Percentiles rank a stretch among this genome's conserved stretches.
phyloP scores from a whole-genome alignment of 2,888 invertebrate genomes.

The Hanleya hanleyi region DNA sequence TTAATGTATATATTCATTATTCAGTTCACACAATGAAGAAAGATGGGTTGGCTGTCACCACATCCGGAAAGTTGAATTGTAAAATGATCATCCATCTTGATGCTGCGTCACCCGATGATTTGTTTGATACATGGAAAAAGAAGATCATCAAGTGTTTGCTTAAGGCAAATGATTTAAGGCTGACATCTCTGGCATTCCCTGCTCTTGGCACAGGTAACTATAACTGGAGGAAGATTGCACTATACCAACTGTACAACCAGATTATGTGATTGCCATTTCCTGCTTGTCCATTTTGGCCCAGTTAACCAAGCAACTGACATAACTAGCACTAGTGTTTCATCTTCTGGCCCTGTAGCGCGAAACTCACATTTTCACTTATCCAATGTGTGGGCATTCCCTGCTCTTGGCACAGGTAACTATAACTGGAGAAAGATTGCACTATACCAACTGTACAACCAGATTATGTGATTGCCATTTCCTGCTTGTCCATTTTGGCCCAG shows the following conservation, averaged over 20 bases:
- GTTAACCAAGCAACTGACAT: too few species aligned
- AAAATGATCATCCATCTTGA: conserved; percentile 41
- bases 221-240: too few species aligned
- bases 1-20: not conserved
- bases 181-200: conserved; percentile 48
- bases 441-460: too few species aligned
- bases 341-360: too few species aligned
- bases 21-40: conserved; percentile 40
- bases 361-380: too few species aligned
- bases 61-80: conserved; percentile 38
- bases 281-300: too few species aligned
- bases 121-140: conserved; percentile 38
- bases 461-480: too few species aligned
- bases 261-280: too few species aligned
- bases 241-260: too few species aligned
- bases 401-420: conserved; percentile 46
- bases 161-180: conserved; percentile 28
- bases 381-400: conserved; percentile 53
- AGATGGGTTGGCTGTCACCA: conserved; percentile 43
- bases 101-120: conserved; percentile 34
- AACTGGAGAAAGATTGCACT: too few species aligned
- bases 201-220: conserved; percentile 47
- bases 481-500: too few species aligned
- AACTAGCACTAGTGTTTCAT: too few species aligned
- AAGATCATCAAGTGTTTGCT: conserved; percentile 38